Conservation (phyloP, 1,140 invertebrate genomes). For the Drosophila grimshawi region DNA sequence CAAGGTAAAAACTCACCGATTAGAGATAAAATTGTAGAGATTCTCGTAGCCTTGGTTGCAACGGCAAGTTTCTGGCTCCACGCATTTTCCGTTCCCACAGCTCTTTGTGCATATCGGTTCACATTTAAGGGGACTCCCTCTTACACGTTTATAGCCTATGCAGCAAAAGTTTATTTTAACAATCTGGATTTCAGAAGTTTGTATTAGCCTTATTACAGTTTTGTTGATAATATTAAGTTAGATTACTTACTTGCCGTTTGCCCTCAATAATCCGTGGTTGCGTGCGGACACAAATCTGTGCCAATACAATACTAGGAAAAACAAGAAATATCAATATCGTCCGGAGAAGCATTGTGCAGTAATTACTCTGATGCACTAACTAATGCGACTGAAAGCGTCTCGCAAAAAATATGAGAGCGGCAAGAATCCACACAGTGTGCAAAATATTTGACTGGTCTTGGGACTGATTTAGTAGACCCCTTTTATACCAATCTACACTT, state of each 20-base stretch:
- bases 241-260: neutral
- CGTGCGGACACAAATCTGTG: constrained; percentile 11
- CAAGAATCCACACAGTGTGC: constrained; percentile 6
- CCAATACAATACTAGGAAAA: constrained; percentile 10
- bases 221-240: neutral
- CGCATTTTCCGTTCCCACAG: constrained; percentile 43
- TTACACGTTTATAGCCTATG: constrained; percentile 2
- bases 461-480: neutral
- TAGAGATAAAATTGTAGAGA: constrained; percentile 14
- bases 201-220: too few relatives aligned
- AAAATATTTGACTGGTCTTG: neutral
- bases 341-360: constrained; percentile 37
- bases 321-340: constrained; percentile 37
- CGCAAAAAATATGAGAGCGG: constrained; percentile 23
- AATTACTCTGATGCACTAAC: constrained; percentile 9
- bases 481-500: constrained; percentile 3
- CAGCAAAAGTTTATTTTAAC: constrained; percentile 26
- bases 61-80: constrained; percentile 30
- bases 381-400: constrained; percentile 42
- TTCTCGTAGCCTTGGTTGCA: constrained; percentile 44
- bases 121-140: neutral
- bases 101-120: neutral
- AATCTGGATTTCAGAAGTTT: neutral
- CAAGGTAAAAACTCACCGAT: constrained; percentile 24
- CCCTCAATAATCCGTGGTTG: neutral